Percentiles rank a stretch among this genome's conserved stretches.
phyloP scores from a whole-genome alignment of 2,113 vertebrate species.

The Brienomyrus longianalis region DNA sequence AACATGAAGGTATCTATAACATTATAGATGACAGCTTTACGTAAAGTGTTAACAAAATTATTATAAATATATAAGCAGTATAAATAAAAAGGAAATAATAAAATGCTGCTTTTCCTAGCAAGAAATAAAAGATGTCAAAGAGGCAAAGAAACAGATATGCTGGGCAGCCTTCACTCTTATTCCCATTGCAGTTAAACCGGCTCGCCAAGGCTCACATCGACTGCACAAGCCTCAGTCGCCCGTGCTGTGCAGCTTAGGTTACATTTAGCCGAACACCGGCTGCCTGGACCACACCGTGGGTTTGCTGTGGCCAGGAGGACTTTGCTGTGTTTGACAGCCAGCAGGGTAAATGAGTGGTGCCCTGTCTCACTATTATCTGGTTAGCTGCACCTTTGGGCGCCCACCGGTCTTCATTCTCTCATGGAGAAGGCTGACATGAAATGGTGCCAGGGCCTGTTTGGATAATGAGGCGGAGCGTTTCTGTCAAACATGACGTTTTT shows the following conservation, averaged over 20 bases:
- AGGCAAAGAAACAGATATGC: not conserved
- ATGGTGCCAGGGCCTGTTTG: slow-evolving; percentile 37
- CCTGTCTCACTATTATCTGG: not conserved
- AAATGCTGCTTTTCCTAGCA: not conserved
- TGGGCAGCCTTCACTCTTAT: not conserved
- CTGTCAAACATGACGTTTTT: slow-evolving; percentile 47
- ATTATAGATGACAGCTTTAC: not conserved
- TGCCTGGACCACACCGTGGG: too few relatives aligned
- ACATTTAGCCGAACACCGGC: not conserved
- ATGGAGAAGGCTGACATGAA: not conserved
- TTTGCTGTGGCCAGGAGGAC: not conserved
- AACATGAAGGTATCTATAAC: not conserved
- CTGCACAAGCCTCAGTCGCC: not conserved
- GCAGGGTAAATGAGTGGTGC: not conserved
- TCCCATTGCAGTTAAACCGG: not conserved
- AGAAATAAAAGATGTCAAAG: not conserved
- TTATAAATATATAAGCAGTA: not conserved
- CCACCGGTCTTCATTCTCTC: not conserved
- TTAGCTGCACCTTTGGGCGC: not conserved
- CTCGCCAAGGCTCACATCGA: not conserved
- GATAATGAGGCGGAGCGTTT: slow-evolving; percentile 38
- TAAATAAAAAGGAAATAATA: not conserved
- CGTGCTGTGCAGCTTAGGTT: not conserved
- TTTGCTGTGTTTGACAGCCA: not conserved
- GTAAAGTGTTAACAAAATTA: not conserved